A percentile compares a stretch with the other conserved stretches of the same genome.
phyloP scores from a whole-genome alignment of 2,113 vertebrate genomes.

The Apteryx owenii region DNA sequence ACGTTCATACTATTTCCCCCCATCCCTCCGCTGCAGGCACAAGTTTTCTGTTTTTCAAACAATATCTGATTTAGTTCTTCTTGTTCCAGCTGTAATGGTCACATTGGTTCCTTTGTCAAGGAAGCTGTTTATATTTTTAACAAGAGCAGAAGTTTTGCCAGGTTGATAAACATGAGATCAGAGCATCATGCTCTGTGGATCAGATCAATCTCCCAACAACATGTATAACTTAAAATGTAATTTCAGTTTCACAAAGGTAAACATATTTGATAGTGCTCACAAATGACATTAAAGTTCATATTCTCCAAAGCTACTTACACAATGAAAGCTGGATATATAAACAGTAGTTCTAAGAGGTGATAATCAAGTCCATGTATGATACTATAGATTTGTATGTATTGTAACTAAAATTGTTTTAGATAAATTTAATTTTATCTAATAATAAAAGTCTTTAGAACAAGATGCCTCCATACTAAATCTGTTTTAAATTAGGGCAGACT shows the following conservation, averaged over 20 bases:
- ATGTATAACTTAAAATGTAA: neutral
- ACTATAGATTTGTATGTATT: neutral
- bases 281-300: neutral
- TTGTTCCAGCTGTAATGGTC: neutral
- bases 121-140: neutral
- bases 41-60: neutral
- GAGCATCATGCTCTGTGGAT: neutral
- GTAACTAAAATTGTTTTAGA: neutral
- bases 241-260: neutral
- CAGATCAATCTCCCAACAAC: neutral
- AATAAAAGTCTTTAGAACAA: neutral
- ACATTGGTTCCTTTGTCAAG: neutral
- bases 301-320: neutral
- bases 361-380: neutral
- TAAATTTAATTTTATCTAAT: neutral
- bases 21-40: neutral
- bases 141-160: neutral
- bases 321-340: neutral
- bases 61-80: neutral
- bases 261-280: neutral
- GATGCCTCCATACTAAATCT: neutral
- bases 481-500: neutral
- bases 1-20: neutral
- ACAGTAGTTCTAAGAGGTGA: neutral
- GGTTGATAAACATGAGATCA: neutral